Conservation (phyloP, 2,888 invertebrate genomes). For the Lasioglossum marginatum region DNA sequence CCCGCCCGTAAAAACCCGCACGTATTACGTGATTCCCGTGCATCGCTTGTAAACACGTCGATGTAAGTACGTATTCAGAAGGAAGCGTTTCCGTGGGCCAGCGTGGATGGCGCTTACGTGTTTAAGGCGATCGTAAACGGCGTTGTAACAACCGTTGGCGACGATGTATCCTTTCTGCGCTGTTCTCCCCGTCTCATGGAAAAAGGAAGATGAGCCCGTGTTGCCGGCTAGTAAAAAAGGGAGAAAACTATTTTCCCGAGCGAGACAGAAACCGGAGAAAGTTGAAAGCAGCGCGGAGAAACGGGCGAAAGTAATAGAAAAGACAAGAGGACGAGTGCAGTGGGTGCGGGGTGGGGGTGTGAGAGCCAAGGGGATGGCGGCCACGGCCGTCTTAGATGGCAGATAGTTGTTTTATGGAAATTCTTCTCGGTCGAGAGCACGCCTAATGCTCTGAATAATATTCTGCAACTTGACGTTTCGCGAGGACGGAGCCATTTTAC, state of each 20-base stretch:
- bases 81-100: constrained; percentile 32
- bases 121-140: constrained; percentile 64
- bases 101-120: constrained; percentile 47
- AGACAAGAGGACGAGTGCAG: constrained; percentile 16
- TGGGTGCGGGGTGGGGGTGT: background rate
- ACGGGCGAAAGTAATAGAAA: constrained; percentile 52
- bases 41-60: constrained; percentile 49
- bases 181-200: constrained; percentile 6
- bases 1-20: constrained; percentile 35
- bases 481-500: background rate
- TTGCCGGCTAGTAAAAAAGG: background rate
- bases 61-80: constrained; percentile 40
- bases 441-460: constrained; percentile 83
- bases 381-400: constrained; percentile 76
- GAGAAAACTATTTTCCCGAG: background rate
- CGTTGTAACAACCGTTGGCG: constrained; percentile 54
- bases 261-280: constrained; percentile 37
- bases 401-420: constrained; percentile 82
- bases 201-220: constrained; percentile 8
- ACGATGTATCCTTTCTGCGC: constrained; percentile 47
- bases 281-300: constrained; percentile 31
- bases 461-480: constrained; percentile 75
- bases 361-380: background rate
- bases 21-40: constrained; percentile 28
- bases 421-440: constrained; percentile 78